These are phyloP conservation scores for Abrostola triplasia DNA, from an alignment of 2,888 invertebrate species.

Conservation along the genomic window DNA sequence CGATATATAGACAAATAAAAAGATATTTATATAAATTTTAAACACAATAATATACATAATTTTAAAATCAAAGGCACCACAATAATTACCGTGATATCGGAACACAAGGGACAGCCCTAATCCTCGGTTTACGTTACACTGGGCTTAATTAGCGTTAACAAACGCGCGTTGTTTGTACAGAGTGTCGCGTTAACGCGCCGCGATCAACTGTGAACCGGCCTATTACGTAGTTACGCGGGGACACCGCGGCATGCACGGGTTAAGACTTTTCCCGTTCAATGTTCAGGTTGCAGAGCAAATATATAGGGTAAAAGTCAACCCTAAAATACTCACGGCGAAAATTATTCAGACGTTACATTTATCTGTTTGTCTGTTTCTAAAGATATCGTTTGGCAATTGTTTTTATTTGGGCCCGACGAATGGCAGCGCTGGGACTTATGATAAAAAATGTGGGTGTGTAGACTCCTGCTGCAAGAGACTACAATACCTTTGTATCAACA, in stretches of 20 bases:
- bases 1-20: no score
- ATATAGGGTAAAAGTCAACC: no score
- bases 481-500: no score
- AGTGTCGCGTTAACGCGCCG: constrained; percentile 65
- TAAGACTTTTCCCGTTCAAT: constrained; percentile 1
- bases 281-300: no score
- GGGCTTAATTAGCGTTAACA: constrained; percentile 75
- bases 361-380: no score
- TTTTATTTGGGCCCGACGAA: no score
- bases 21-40: not conserved
- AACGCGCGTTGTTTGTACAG: constrained; percentile 66
- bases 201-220: constrained; percentile 65
- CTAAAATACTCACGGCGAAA: no score
- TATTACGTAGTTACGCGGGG: constrained; percentile 38
- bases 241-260: not conserved
- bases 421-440: no score
- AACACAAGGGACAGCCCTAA: constrained; percentile 50
- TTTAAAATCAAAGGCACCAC: not conserved
- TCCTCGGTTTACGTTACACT: constrained; percentile 56
- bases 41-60: not conserved
- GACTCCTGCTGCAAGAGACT: no score
- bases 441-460: no score
- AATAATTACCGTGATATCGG: not conserved
- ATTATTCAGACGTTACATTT: no score
- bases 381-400: no score